Evolutionary conservation across 2,888 invertebrate genomes (phyloP).

Genomic region (Seladonia tumulorum): DNA sequence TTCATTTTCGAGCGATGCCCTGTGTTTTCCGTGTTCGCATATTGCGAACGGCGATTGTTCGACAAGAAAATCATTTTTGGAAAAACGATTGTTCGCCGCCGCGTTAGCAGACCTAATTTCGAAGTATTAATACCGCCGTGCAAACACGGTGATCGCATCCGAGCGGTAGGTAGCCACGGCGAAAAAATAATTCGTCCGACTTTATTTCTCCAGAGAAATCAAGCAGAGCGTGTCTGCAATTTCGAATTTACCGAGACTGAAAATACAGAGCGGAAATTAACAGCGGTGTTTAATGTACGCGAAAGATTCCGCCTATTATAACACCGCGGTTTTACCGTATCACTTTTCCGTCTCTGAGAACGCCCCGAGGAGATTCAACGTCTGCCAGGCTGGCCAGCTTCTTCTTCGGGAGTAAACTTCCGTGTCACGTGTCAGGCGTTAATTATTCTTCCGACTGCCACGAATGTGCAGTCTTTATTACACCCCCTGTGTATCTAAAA

Average conservation of each 20-base stretch:
- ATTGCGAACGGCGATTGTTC: neutral
- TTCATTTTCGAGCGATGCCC: neutral
- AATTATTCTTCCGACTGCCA: neutral
- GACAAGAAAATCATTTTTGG: neutral
- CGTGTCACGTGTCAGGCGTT: neutral
- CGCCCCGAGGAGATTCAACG: neutral
- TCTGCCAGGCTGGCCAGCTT: neutral
- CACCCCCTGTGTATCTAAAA: neutral
- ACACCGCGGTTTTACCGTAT: neutral
- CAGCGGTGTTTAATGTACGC: neutral
- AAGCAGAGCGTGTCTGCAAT: neutral
- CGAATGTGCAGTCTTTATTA: neutral
- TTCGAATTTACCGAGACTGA: neutral
- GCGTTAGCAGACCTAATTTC: neutral
- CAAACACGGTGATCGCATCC: neutral
- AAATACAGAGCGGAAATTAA: neutral
- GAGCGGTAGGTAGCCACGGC: neutral
- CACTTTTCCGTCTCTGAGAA: neutral
- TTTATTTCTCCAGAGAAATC: conserved; percentile 8
- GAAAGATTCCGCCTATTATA: neutral
- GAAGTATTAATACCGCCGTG: neutral
- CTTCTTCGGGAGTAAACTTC: neutral
- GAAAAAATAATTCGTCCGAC: neutral
- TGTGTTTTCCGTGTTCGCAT: neutral
- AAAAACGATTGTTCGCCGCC: too few relatives aligned